These are phyloP conservation scores for Campoletis raptor DNA, from an alignment of 2,888 invertebrate genomes.

Conservation along the genomic window DNA sequence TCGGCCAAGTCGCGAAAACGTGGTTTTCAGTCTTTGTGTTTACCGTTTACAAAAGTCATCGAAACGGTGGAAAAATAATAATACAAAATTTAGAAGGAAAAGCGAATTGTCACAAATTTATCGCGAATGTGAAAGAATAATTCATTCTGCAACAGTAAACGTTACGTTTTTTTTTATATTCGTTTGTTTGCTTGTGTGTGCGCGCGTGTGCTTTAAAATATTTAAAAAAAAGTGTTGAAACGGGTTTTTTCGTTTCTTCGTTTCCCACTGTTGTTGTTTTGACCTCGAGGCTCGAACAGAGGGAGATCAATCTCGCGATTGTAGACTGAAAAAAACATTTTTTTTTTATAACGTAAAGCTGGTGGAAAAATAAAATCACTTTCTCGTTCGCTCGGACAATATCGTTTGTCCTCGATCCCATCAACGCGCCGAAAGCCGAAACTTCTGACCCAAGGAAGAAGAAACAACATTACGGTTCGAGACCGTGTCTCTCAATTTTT, in stretches of 20 bases:
- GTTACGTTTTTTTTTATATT: slow-evolving; percentile 15
- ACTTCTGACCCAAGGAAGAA: slow-evolving; percentile 2
- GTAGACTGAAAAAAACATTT: slow-evolving; percentile 11
- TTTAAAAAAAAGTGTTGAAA: slow-evolving; percentile 26
- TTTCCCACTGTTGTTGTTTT: slow-evolving; percentile 16
- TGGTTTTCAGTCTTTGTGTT: slow-evolving; percentile 19
- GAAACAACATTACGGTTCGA: slow-evolving; percentile 10
- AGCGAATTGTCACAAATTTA: background rate
- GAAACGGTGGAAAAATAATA: background rate
- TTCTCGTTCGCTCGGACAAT: slow-evolving; percentile 23
- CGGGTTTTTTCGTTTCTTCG: slow-evolving; percentile 18
- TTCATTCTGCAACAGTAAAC: background rate
- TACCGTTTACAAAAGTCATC: background rate
- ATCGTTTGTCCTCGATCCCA: slow-evolving; percentile 28
- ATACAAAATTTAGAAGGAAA: background rate
- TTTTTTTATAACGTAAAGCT: background rate
- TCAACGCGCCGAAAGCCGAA: slow-evolving; percentile 17
- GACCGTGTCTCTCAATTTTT: slow-evolving; percentile 31
- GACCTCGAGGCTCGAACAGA: slow-evolving; percentile 23
- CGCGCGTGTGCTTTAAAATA: slow-evolving; percentile 15
- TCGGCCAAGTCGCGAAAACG: slow-evolving; percentile 15
- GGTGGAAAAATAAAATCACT: slow-evolving; percentile 4
- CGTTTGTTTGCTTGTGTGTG: slow-evolving; percentile 22
- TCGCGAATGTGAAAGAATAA: slow-evolving; percentile 17
- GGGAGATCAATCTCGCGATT: slow-evolving; percentile 22